Base-by-base conservation (phyloP, 2,113 vertebrate species). In the Daboia siamensis region DNA sequence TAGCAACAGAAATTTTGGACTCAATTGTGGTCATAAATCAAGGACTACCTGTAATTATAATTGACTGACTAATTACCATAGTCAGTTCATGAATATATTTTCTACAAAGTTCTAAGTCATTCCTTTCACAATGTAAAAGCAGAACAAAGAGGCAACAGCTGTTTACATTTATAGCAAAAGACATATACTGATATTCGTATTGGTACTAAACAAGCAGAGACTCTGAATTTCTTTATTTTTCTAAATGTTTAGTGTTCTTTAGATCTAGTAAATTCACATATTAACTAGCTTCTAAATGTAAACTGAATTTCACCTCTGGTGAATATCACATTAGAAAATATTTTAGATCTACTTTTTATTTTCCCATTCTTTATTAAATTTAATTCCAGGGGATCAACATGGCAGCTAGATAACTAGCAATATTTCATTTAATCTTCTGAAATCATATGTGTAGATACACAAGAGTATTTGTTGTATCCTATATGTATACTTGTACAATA, bases 281-380 rank as follows among this genome's bases (percentile, higher is more conserved):
- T 93, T 95, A 94, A 96, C 95, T 95, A 97, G 93, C 95, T 94
- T 95, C 92, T 94, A 96, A 95, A 94, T 93, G 94, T 94, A 94
- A 96, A 94, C 84, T 93, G 90, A 94, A 94, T 94, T 56, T 15
- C 55, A 96, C 93, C 94, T 93, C 88, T 95, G 93, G 96, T 93
- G 91, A 95, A 92, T 93, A 94, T 94, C 94, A 92, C 24, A 95
- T 93, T 89, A 94, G 80, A 94, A 94, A 94, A 94, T 95, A 94
- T 94, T 94, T 94, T 94, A 51, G 0, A 0, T 94, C 92, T 61
- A 33, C 94, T 91, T 74, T 93, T 93, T 96, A 15, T 88, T 92
- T 61, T 15, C 44, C 51, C 3, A 26, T 80, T 92, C 61, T 33
- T 51, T 52, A 20, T 46, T 55, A 52, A 39, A 11, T 48, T 87